phyloP scores from a whole-genome alignment of 2,888 invertebrate genomes.

The Melieria picta region DNA sequence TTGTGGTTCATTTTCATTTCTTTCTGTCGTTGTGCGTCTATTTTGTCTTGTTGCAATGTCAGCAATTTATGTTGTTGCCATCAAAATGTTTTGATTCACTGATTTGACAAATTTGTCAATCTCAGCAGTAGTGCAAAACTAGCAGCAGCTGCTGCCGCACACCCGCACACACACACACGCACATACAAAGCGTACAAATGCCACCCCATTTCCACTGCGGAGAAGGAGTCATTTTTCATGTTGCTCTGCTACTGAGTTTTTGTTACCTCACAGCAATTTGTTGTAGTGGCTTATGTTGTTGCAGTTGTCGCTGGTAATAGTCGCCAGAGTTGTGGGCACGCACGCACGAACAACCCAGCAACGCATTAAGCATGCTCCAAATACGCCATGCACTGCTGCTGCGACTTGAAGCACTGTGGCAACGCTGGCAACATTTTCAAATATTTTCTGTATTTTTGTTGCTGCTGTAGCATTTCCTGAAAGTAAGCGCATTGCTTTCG shows the following conservation, averaged over 20 bases:
- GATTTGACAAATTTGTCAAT: conserved; percentile 32
- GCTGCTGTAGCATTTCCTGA: too few relatives aligned
- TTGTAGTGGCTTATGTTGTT: not conserved
- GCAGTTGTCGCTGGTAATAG: conserved; percentile 1
- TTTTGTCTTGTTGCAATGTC: not conserved
- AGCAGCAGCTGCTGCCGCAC: not conserved
- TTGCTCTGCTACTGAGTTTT: not conserved
- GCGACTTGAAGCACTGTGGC: too few relatives aligned
- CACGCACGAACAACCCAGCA: conserved; percentile 14
- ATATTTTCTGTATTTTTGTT: too few relatives aligned
- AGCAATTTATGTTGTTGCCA: conserved; percentile 27
- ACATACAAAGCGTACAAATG: not conserved
- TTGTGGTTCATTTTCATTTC: too few relatives aligned
- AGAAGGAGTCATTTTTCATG: not conserved
- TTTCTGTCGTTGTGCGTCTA: too few relatives aligned
- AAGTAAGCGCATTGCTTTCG: too few relatives aligned
- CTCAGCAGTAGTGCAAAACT: conserved; percentile 1
- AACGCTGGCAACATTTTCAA: too few relatives aligned
- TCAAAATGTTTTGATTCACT: conserved; percentile 33
- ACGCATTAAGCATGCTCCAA: conserved; percentile 26
- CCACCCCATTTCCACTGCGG: not conserved
- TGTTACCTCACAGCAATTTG: not conserved
- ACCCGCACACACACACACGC: not conserved
- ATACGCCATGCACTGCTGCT: conserved; percentile 7
- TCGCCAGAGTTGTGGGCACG: not conserved